A percentile compares a stretch with the other conserved stretches of the same genome.
Evolutionary conservation across 2,888 invertebrate genomes (phyloP).

Genomic region (Drosophila pullipes): DNA sequence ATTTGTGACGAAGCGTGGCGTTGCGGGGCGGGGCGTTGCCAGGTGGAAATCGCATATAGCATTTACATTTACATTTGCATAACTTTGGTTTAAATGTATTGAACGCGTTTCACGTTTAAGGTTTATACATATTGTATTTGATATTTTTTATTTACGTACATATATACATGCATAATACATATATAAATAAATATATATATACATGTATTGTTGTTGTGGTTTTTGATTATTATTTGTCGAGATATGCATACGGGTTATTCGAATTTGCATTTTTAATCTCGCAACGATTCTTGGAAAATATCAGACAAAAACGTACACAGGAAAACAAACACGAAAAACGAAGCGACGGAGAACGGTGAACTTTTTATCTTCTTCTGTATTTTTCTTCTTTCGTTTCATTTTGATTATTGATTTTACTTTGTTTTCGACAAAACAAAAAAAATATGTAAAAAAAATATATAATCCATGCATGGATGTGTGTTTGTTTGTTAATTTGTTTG

Average conservation of each 20-base stretch:
- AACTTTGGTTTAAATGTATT: not conserved
- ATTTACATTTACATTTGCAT: not conserved
- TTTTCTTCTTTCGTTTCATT: constrained; percentile 10
- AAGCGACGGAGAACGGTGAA: constrained; percentile 33
- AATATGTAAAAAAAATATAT: constrained; percentile 40
- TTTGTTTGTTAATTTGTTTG: not conserved
- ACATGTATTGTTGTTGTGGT: not conserved
- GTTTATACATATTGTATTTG: constrained; percentile 9
- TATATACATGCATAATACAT: constrained; percentile 4
- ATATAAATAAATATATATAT: constrained; percentile 13
- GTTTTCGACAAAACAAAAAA: constrained; percentile 30
- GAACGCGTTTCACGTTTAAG: constrained; percentile 29
- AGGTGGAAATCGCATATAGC: constrained; percentile 8
- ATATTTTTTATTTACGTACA: constrained; percentile 26
- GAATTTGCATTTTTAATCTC: constrained; percentile 45
- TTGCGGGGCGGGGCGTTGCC: constrained; percentile 26
- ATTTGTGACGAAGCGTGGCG: not conserved
- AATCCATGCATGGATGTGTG: constrained; percentile 11
- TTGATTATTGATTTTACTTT: constrained; percentile 43
- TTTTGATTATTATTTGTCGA: constrained; percentile 1
- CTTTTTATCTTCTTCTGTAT: constrained; percentile 10
- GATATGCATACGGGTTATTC: constrained; percentile 21
- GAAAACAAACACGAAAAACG: constrained; percentile 45
- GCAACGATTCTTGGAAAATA: constrained; percentile 37
- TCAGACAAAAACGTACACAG: constrained; percentile 33